phyloP scores from a whole-genome alignment of 2,888 invertebrate genomes.

The Epinotia demarniana region DNA sequence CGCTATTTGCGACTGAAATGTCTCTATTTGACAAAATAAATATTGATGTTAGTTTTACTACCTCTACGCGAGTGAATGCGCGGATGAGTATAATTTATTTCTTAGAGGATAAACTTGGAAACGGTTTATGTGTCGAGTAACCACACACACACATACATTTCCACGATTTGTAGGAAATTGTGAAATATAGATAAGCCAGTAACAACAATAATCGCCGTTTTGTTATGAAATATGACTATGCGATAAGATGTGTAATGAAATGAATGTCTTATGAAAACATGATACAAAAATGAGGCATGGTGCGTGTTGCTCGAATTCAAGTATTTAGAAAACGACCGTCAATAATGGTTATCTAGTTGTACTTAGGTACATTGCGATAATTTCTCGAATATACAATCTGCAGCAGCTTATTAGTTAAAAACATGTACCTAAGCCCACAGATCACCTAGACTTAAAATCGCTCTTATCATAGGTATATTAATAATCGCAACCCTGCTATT shows the following conservation, averaged over 20 bases:
- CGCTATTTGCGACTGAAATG: not conserved
- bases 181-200: not conserved
- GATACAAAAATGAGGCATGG: not conserved
- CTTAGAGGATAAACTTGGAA: not conserved
- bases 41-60: not conserved
- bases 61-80: not conserved
- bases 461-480: not conserved
- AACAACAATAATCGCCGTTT: not conserved
- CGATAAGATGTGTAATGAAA: not conserved
- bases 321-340: too few relatives aligned
- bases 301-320: too few relatives aligned
- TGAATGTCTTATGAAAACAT: not conserved
- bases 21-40: slow-evolving; percentile 7
- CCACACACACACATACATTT: not conserved
- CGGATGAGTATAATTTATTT: not conserved
- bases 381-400: too few relatives aligned
- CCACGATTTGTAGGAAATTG: not conserved
- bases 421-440: too few relatives aligned
- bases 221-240: not conserved
- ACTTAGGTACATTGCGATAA: too few relatives aligned
- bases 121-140: not conserved
- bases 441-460: not conserved
- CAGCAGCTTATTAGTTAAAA: too few relatives aligned
- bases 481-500: not conserved
- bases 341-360: too few relatives aligned